Conservation (phyloP, 2,888 invertebrate genomes). For the Nasonia oneida region DNA sequence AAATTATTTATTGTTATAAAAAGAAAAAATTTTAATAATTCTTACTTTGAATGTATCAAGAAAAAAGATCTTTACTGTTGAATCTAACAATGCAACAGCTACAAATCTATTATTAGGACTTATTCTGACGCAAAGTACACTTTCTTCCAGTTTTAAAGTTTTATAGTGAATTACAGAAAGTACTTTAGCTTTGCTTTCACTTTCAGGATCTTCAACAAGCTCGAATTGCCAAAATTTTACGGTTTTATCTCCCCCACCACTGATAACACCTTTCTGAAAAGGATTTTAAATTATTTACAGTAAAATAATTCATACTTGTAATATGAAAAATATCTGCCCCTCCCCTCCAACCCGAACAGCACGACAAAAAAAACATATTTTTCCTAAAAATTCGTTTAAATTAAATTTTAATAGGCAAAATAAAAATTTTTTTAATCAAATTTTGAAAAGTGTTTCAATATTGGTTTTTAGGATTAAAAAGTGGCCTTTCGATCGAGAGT, state of each 20-base stretch:
- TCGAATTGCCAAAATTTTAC: conserved; percentile 98
- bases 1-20: conserved; percentile 35
- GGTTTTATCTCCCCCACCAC: conserved; percentile 93
- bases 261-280: conserved; percentile 87
- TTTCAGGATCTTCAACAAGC: conserved; percentile 85
- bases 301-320: conserved; percentile 44
- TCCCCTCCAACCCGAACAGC: no score
- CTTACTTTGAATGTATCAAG: conserved; percentile 94
- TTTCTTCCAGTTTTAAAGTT: conserved; percentile 93
- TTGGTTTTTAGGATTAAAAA: no score
- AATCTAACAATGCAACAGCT: conserved; percentile 94
- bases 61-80: conserved; percentile 97
- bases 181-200: conserved; percentile 84
- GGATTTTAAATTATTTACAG: conserved; percentile 58
- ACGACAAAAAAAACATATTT: no score
- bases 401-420: no score
- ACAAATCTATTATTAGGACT: conserved; percentile 93
- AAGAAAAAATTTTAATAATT: conserved; percentile 3
- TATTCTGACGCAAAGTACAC: conserved; percentile 90
- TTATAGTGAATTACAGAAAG: conserved; percentile 89
- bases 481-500: no score
- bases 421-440: no score
- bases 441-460: no score
- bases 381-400: no score
- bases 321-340: conserved; percentile 22